Percentiles rank a stretch among this genome's conserved stretches.
phyloP scores from a whole-genome alignment of 2,888 invertebrate species.

The Desoria tigrina region DNA sequence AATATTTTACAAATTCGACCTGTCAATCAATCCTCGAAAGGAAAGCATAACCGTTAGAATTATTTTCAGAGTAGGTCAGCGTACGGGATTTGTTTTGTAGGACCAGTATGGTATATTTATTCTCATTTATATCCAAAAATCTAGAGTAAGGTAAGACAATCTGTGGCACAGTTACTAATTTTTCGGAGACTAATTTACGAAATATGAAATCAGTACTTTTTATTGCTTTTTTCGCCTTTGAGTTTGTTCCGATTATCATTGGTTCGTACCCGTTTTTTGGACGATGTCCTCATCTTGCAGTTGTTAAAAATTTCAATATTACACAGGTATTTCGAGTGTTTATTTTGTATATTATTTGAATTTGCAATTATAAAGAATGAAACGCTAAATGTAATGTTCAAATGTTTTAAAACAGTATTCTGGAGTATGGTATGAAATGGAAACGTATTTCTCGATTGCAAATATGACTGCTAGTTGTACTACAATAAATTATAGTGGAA shows the following conservation, averaged over 20 bases:
- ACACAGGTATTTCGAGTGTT: conserved; percentile 2
- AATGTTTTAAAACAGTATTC: conserved; percentile 6
- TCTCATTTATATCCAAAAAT: no score
- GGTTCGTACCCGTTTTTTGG: conserved; percentile 14
- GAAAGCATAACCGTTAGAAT: no score
- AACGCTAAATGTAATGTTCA: not conserved
- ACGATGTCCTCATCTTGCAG: not conserved
- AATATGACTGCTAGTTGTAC: conserved; percentile 7
- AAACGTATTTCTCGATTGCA: conserved; percentile 13
- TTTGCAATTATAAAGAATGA: not conserved
- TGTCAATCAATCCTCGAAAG: no score
- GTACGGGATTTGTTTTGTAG: no score
- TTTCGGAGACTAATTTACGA: no score
- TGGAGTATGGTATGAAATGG: conserved; percentile 14
- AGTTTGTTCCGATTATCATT: no score
- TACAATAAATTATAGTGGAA: not conserved
- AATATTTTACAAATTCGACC: no score
- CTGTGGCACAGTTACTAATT: no score
- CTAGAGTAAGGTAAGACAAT: no score
- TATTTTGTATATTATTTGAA: not conserved
- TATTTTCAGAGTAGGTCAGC: no score
- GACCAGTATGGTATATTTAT: no score
- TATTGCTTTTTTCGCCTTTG: not conserved
- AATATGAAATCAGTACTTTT: not conserved
- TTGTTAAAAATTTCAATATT: conserved; percentile 2